Base-by-base conservation (phyloP, 2,797 vertebrate species). In the Platyrinchus mystaceus region DNA sequence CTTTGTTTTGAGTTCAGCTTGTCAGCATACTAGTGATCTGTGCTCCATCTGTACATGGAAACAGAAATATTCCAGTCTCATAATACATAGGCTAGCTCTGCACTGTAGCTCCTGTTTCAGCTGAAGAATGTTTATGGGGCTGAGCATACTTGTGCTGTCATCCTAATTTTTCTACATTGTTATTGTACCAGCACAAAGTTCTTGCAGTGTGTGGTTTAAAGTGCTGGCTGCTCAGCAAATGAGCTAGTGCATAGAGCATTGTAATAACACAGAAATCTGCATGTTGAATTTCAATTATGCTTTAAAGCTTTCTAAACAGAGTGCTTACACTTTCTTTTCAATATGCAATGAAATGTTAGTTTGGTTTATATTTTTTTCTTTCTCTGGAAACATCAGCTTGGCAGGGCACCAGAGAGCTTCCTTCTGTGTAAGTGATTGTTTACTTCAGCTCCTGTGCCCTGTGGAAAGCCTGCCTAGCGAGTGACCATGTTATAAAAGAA, bases 141-240 rank as follows among this genome's bases (percentile, higher is more conserved):
- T 95, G 77, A 95, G 90, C 85, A 90, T 73, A 88, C 91, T 89
- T 70, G 39, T 79, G 85, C 87, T 94, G 92, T 92, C 94, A 95
- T 93, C 92, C 74, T 94, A 91, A 96, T 96, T 96, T 96, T 95
- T 76, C 87, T 87, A 36, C 34, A 37, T 60, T 89, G 80, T 87
- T 94, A 79, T 84, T 96, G 92, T 89, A 96, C 58, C 67, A 95
- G 87, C 90, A 93, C 83, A 89, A 95, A 97, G 95, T 97, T 97
- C 94, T 94, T 93, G 88, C 90, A 93, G 47, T 28, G 77, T 89
- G 92, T 77, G 89, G 81, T 82, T 96, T 95, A 93, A 96, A 97
- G 96, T 92, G 94, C 96, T 97, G 90, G 84, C 92, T 97, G 94
- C 95, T 97, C 95, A 95, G 94, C 92, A 97, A 96, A 96, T 92